A percentile compares a stretch with the other conserved stretches of the same genome.
phyloP scores from a whole-genome alignment of 1,140 invertebrate species.

The Cyrtorhinus lividipennis region DNA sequence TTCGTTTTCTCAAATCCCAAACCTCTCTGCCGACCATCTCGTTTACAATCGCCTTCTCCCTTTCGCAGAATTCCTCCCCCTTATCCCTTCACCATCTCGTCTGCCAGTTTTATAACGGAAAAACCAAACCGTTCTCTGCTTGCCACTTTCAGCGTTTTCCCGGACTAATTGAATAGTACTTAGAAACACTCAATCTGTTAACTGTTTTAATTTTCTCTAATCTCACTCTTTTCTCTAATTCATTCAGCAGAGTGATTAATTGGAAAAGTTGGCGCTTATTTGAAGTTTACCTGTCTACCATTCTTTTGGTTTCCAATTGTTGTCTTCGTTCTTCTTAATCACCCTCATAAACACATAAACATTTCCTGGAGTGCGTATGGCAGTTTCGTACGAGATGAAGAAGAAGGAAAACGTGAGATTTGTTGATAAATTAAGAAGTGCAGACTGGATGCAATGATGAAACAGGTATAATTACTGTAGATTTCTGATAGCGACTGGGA shows the following conservation, averaged over 20 bases:
- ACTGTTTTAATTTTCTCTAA: constrained; percentile 15
- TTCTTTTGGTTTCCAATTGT: too few relatives aligned
- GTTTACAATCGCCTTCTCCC: constrained; percentile 3
- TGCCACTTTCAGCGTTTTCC: not conserved
- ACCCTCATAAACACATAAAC: too few relatives aligned
- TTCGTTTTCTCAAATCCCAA: not conserved
- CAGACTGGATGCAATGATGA: too few relatives aligned
- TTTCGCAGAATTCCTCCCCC: not conserved
- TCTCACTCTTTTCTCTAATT: not conserved
- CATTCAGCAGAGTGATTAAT: constrained; percentile 12
- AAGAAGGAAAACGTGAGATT: too few relatives aligned
- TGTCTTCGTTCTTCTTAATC: too few relatives aligned
- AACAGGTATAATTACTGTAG: too few relatives aligned
- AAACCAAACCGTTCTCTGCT: not conserved
- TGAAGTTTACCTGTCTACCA: too few relatives aligned
- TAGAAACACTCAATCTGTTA: constrained; percentile 12
- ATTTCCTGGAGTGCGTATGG: too few relatives aligned
- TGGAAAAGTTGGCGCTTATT: constrained; percentile 1
- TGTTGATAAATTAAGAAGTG: too few relatives aligned
- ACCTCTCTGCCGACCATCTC: not conserved
- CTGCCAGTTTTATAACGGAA: not conserved
- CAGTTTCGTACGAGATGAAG: too few relatives aligned
- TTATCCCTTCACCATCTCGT: not conserved
- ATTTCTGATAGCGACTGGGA: too few relatives aligned
- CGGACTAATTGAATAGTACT: not conserved